Conservation (phyloP, 2,797 vertebrate species). For the Nannoperca australis region DNA sequence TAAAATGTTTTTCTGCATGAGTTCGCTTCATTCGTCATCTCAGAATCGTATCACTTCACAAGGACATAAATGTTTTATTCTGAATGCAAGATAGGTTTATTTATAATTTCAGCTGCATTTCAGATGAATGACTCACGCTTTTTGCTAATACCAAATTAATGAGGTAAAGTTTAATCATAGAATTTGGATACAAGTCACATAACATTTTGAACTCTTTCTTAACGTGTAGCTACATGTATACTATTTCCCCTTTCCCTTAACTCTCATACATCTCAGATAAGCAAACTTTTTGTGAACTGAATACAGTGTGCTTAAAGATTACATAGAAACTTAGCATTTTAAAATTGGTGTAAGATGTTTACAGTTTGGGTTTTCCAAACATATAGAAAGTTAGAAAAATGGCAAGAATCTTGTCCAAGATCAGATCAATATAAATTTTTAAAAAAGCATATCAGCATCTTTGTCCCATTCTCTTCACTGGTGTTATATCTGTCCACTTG, state of each 20-base stretch:
- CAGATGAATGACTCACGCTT: neutral
- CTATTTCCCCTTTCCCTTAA: neutral
- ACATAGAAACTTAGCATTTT: neutral
- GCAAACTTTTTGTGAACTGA: neutral
- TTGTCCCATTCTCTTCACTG: constrained; percentile 76
- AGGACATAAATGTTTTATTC: neutral
- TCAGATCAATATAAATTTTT: constrained; percentile 73
- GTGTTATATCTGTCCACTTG: constrained; percentile 80
- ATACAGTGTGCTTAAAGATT: neutral
- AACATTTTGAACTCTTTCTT: neutral
- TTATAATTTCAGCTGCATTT: neutral
- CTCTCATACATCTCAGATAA: neutral
- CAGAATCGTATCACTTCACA: neutral
- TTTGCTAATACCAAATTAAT: neutral
- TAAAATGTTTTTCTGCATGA: neutral
- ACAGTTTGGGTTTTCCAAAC: neutral
- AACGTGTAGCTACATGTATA: neutral
- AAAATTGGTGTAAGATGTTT: neutral
- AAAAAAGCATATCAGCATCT: constrained; percentile 69
- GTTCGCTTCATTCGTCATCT: neutral
- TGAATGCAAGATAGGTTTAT: neutral
- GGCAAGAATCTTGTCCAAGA: constrained; percentile 82
- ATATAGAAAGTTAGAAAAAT: neutral
- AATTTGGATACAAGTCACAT: neutral
- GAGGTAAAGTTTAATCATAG: neutral